Conservation (phyloP, 2,888 invertebrate species). For the Drosophila mayaguana region DNA sequence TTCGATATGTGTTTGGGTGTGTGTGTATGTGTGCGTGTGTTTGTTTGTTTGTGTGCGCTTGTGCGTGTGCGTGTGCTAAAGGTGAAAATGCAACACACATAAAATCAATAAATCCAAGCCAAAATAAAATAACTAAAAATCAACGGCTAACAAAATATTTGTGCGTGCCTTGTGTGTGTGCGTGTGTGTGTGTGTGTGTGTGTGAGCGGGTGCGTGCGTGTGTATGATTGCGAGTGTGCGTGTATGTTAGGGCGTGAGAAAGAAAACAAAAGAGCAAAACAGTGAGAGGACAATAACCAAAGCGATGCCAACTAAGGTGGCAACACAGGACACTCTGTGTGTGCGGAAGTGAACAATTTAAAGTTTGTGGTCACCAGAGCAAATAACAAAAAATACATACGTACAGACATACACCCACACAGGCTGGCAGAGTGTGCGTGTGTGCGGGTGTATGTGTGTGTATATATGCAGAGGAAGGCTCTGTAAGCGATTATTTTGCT, state of each 20-base stretch:
- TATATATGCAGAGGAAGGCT: slow-evolving; percentile 24
- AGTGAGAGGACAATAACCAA: slow-evolving; percentile 42
- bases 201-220: slow-evolving; percentile 27
- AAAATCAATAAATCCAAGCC: slow-evolving; percentile 80
- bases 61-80: slow-evolving; percentile 36
- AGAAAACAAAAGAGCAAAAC: slow-evolving; percentile 64
- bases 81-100: slow-evolving; percentile 76
- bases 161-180: slow-evolving; percentile 56
- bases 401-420: slow-evolving; percentile 9
- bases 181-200: slow-evolving; percentile 22
- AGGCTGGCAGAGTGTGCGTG: not conserved
- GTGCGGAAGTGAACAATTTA: slow-evolving; percentile 78
- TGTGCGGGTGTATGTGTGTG: not conserved
- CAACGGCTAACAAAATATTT: slow-evolving; percentile 53
- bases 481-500: slow-evolving; percentile 52
- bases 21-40: slow-evolving; percentile 20
- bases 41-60: slow-evolving; percentile 10
- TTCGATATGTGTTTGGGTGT: slow-evolving; percentile 21
- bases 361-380: slow-evolving; percentile 53
- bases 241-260: slow-evolving; percentile 53
- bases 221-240: slow-evolving; percentile 19
- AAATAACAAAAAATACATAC: slow-evolving; percentile 28
- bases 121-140: slow-evolving; percentile 74
- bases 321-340: slow-evolving; percentile 40
- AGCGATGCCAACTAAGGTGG: slow-evolving; percentile 37